phyloP scores from a whole-genome alignment of 2,797 vertebrate species.

The Scyliorhinus canicula region DNA sequence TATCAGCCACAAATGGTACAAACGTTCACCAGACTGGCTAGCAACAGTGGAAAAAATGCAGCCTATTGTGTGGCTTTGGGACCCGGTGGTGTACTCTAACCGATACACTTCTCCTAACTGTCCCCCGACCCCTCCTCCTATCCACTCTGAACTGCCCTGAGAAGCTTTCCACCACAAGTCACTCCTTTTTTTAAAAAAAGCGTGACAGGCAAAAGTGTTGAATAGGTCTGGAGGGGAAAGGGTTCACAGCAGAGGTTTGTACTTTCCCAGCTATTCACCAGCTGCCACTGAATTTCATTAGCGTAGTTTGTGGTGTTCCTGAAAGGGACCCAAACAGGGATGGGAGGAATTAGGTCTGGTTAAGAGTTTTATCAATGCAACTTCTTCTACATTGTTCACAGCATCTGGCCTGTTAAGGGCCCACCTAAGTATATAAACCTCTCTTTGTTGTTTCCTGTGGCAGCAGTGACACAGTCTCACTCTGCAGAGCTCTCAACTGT shows the following conservation, averaged over 20 bases:
- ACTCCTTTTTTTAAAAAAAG: constrained; percentile 46
- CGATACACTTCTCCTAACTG: too few relatives aligned
- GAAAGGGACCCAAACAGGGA: constrained; percentile 62
- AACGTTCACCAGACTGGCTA: not conserved
- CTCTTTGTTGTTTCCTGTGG: constrained; percentile 3
- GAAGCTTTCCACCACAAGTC: constrained; percentile 52
- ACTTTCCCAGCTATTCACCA: constrained; percentile 74
- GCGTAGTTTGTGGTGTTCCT: constrained; percentile 58
- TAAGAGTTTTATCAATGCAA: constrained; percentile 47
- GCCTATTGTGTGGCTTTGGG: not conserved
- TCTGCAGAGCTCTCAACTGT: not conserved
- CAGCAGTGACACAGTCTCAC: too few relatives aligned
- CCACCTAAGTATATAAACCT: constrained; percentile 1
- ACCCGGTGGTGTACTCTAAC: too few relatives aligned
- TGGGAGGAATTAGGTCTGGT: constrained; percentile 61
- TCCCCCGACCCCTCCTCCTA: not conserved
- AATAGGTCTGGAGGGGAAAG: constrained; percentile 56
- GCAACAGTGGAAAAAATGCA: not conserved
- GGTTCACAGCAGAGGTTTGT: constrained; percentile 65
- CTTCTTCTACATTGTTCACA: constrained; percentile 49
- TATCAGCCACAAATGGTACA: not conserved
- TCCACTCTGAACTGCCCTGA: constrained; percentile 26
- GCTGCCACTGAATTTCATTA: constrained; percentile 71
- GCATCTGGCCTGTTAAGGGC: constrained; percentile 59
- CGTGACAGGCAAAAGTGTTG: constrained; percentile 56